Evolutionary conservation across 2,888 invertebrate species (phyloP).

Genomic region (Autographa pulchrina): DNA sequence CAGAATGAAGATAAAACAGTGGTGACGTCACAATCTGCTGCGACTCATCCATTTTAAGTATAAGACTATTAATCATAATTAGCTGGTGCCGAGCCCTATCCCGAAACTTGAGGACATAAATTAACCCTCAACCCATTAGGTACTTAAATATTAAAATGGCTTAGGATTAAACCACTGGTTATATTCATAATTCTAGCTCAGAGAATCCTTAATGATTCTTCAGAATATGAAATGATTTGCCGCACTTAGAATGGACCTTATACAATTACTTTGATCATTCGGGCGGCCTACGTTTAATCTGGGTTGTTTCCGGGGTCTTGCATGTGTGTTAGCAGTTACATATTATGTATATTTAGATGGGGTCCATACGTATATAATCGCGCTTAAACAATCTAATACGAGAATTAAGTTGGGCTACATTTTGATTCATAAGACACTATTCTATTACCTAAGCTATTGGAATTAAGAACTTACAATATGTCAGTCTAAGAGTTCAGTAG

Average conservation of each 20-base stretch:
- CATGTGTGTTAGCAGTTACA: background rate
- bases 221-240: conserved; percentile 33
- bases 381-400: background rate
- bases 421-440: no score
- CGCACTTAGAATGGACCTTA: conserved; percentile 24
- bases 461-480: background rate
- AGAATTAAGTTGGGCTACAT: background rate
- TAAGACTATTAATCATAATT: conserved; percentile 65
- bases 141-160: conserved; percentile 71
- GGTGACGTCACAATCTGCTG: conserved; percentile 26
- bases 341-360: background rate
- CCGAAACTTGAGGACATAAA: conserved; percentile 71
- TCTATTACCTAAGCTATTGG: background rate
- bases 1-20: conserved; percentile 17
- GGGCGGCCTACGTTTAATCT: background rate
- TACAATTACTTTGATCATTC: background rate
- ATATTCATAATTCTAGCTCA: conserved; percentile 57
- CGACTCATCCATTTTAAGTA: conserved; percentile 45
- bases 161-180: conserved; percentile 49
- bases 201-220: conserved; percentile 44
- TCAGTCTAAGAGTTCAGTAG: no score
- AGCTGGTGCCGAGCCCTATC: conserved; percentile 51
- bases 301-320: conserved; percentile 2
- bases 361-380: background rate
- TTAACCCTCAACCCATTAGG: conserved; percentile 68